A percentile compares a stretch with the other conserved stretches of the same genome.
Conservation (phyloP, 2,113 vertebrate species). For the Porphyrio hochstetteri region DNA sequence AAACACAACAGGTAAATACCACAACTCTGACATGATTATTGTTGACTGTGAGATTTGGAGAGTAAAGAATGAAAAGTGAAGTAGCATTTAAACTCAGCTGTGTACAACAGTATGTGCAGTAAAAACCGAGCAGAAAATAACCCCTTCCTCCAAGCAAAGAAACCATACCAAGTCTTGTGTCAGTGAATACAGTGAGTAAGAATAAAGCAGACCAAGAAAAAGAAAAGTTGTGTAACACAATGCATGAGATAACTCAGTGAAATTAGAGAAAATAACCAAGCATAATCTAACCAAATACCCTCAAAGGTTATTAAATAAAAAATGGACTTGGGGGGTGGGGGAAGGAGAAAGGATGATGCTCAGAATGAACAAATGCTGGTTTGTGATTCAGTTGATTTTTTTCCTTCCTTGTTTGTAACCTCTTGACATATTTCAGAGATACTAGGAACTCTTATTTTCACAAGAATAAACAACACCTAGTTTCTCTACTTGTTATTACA, state of each 20-base stretch:
- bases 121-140: not conserved
- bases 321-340: not conserved
- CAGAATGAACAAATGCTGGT: not conserved
- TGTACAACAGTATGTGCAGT: not conserved
- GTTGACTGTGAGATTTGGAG: not conserved
- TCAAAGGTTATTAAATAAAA: not conserved
- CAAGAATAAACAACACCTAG: not conserved
- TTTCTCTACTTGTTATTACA: not conserved
- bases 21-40: not conserved
- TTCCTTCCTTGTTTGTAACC: not conserved
- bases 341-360: not conserved
- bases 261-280: not conserved
- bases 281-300: not conserved
- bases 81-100: not conserved
- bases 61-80: not conserved
- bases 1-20: conserved; percentile 1
- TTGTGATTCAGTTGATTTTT: not conserved
- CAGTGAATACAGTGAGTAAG: not conserved
- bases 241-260: not conserved
- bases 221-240: not conserved
- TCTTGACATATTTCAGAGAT: not conserved
- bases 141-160: not conserved
- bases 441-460: not conserved
- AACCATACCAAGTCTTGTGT: not conserved
- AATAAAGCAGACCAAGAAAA: not conserved